Evolutionary conservation across 2,888 invertebrate species (phyloP), one percentile per base, ranked within the genome.

Genomic region (Lasioglossum morio): DNA sequence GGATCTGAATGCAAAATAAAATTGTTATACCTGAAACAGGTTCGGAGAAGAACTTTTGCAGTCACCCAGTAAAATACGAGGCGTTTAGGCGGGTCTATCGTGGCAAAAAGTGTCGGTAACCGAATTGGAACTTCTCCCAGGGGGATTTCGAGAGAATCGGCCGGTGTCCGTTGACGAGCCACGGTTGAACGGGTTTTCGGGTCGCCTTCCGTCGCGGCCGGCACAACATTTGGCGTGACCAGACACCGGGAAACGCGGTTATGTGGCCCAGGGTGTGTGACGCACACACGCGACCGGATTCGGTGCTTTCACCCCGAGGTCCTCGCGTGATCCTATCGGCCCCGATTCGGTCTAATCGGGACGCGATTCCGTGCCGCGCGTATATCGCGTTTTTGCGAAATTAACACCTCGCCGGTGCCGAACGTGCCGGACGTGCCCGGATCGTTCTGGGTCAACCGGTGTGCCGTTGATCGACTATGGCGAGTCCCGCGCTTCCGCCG

Each of bases 251-350:
- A 53, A 87, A 77, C 82, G 57, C 69, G 72, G 77, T 90, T 78
- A 77, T 48, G 57, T 57, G 72, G 70, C 72, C n/a, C n/a, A 57
- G 53, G 46, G 30, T 66, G 75, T 76, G 70, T 73, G 79, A 76
- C 57, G 69, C 63, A 70, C 77, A 70, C 77, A 73, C 77, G 40
- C 30, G 40, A 7, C 27, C 48, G 81, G 57, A 77, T 77, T 63
- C 63, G 72, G 80, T 84, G 69, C 82, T 91, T 91, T 78, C 76
- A 86, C 84, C 77, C 79, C 79, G 46, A 63, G 37, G 37, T 48
- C 79, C 82, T 90, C 81, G 91, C 91, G 89, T 89, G 89, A 91
- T 87, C 43, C 85, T 81, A 76, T 84, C 82, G 63, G 63, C 48
- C 60, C 81, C 77, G 48, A 80, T 75, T 82, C 83, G 57, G 70